phyloP scores from a whole-genome alignment of 2,888 invertebrate species.

The Apodemia mormo region DNA sequence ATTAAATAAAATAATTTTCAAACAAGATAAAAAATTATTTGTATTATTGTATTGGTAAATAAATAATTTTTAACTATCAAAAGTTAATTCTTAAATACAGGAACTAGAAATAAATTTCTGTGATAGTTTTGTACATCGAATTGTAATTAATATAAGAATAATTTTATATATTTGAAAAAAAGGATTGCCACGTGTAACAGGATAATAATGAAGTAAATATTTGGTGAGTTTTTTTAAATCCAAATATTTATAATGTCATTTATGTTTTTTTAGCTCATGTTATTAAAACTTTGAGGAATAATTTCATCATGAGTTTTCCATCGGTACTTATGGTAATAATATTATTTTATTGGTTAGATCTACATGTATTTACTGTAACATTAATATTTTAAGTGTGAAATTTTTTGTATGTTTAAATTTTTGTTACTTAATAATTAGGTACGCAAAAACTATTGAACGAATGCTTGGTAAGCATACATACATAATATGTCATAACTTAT shows the following conservation, averaged over 20 bases:
- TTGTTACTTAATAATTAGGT: too few relatives aligned
- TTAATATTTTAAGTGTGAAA: too few relatives aligned
- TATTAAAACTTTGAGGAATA: not conserved
- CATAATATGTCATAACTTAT: too few relatives aligned
- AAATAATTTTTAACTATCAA: not conserved
- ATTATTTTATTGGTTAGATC: too few relatives aligned
- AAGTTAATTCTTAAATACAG: not conserved
- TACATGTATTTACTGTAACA: too few relatives aligned
- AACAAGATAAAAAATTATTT: not conserved
- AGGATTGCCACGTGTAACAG: not conserved
- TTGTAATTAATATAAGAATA: not conserved
- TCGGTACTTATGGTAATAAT: too few relatives aligned
- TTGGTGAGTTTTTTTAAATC: not conserved
- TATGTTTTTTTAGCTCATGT: too few relatives aligned
- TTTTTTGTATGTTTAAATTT: too few relatives aligned
- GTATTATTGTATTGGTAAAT: not conserved
- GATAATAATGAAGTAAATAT: not conserved
- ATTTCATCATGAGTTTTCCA: not conserved
- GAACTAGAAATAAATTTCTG: not conserved
- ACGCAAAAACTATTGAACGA: not conserved
- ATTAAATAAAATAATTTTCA: not conserved
- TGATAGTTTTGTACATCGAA: not conserved
- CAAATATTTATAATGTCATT: too few relatives aligned
- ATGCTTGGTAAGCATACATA: too few relatives aligned
- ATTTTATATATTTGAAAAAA: not conserved